These are phyloP conservation scores for Pristionchus maxplancki DNA, from an alignment of 2,888 invertebrate species.

Conservation along the genomic window DNA sequence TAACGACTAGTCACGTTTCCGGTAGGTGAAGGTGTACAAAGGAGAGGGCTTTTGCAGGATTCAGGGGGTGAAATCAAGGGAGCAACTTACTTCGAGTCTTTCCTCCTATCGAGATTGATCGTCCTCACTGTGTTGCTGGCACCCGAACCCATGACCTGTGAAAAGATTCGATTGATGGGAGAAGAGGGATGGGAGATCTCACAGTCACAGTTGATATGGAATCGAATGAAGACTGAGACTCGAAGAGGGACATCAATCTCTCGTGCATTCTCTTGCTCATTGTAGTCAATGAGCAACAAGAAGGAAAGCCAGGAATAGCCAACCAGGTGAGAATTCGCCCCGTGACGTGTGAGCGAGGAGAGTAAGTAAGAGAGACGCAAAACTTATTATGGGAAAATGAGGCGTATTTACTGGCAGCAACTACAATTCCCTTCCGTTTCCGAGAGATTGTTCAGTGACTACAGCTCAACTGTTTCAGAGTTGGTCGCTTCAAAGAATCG, in stretches of 20 bases:
- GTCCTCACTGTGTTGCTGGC: conserved; percentile 3
- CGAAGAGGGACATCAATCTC: conserved; percentile 16
- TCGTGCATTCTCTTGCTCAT: conserved; percentile 12
- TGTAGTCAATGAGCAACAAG: not conserved
- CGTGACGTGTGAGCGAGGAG: not conserved
- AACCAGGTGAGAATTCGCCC: conserved; percentile 29
- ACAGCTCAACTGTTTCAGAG: not conserved
- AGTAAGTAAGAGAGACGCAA: not conserved
- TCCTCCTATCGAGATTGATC: not conserved
- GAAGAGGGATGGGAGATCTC: not conserved
- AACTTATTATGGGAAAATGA: conserved; percentile 25
- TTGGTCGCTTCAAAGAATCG: not conserved
- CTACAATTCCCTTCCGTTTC: conserved; percentile 1
- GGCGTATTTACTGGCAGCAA: conserved; percentile 5
- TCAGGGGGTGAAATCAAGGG: not conserved
- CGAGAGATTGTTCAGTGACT: not conserved
- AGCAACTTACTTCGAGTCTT: not conserved
- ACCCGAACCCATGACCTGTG: conserved; percentile 11
- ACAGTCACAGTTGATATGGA: conserved; percentile 5
- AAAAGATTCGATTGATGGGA: not conserved
- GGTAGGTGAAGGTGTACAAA: not conserved
- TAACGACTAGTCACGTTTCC: conserved; percentile 25
- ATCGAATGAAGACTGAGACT: not conserved
- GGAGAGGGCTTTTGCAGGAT: not conserved
- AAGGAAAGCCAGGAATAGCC: not conserved